Evolutionary conservation across 2,888 invertebrate genomes (phyloP), one percentile per base, ranked within the genome.

Genomic region (Hirtodrosophila duncani): DNA sequence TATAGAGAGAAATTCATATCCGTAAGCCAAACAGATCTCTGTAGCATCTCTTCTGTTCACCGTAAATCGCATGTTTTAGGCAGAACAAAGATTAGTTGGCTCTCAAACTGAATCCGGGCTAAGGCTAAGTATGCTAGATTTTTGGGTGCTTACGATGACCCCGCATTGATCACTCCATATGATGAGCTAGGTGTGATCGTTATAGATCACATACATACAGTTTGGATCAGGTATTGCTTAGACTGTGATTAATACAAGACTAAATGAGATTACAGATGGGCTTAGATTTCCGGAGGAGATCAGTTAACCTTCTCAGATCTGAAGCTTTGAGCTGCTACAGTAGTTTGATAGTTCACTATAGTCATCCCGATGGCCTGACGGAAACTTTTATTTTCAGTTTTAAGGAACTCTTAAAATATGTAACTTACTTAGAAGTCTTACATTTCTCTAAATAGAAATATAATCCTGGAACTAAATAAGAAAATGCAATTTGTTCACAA

Each of bases 141-240:
- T 6, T 24, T 7, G 29, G 27, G 38, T 11, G 41, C 23, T 53
- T 33, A 50, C 17, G 16, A 30, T 46, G 6, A 34, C 21, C 36
- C 18, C 29, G 26, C 29, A 33, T 43, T 48, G 53, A 67, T 62
- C 63, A 58, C 31, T 57, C 55, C 46, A 36, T 33, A 34, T 41
- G 37, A 58, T 61, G 67, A 69, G 57, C 74, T 69, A 74, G 66
- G 74, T 72, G 69, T 57, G 63, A 66, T 63, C 60, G 49, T 42
- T 10, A 67, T 63, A 46, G 56, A 57, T 57, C 37, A 41, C 21
- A 31, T 23, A 21, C 37, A 34, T 38, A 10, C 43, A 13, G 33
- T n/a, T n/a, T n/a, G 13, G 59, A 21, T 45, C 17, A 57, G 14
- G 10, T 4, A 16, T 21, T 29, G 42, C 48, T 46, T 33, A 51